Base-by-base conservation (phyloP, 35 echinoderm and acorn worm genomes). In the Chiridota heheva region DNA sequence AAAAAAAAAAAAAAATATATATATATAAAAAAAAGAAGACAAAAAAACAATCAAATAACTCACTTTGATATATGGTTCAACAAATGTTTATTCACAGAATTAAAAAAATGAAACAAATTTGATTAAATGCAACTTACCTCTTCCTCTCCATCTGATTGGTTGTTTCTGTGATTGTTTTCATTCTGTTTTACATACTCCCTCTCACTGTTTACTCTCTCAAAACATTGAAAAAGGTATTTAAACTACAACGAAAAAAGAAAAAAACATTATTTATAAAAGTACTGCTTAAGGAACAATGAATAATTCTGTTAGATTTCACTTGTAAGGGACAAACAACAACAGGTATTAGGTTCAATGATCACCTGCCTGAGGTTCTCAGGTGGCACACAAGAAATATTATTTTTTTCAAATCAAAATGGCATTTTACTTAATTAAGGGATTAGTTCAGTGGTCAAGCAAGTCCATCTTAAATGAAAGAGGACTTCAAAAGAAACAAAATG, bases 191-290 rank as follows among this genome's bases (percentile, higher is more conserved):
- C 42, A 42, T 70, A 73, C 56, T 96, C 69, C 20, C 73, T 81
- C 43, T 96, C 92, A 44, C 87, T 90, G 47, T 77, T 33, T 24
- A 96, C 68, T 44, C 92, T 73, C 17, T 81, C 60, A 59, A 96
- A 90, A 76, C 92, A 96, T 33, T 96, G 82, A 3, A 47, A 30
- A 56, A 96, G 77, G 84, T 68, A 96, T 67, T 90, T 78, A 80
- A 86, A 90, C 92, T 96, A 70, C 1, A 83, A 53, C 0, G 62
- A 34, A 35, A 35, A 67, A 22, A 5, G 29, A 53, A 46, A n/a
- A 4, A 76, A 56, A 8, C 16, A 24, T 76, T 0, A 31, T 29
- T n/a, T n/a, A n/a, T n/a, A n/a, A 51, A 3, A 49, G 38, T 47
- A 15, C 13, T 17, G 18, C 33, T 36, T 36, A 12, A 40, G 0